Base-by-base conservation (phyloP, 2,888 invertebrate genomes). In the Apamea crenata region DNA sequence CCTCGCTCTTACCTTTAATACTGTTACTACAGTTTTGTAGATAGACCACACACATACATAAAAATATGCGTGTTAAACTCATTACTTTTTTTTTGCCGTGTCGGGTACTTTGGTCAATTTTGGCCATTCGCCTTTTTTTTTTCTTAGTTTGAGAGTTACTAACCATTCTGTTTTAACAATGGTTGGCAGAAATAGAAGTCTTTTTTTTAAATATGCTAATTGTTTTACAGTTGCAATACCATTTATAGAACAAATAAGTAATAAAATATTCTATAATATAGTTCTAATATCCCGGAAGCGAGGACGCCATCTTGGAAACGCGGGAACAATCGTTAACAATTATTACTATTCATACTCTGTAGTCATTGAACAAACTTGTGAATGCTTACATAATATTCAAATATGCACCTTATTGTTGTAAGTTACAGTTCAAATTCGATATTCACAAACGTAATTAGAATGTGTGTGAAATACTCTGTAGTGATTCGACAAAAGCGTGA, bases 261-360 rank as follows among this genome's bases (percentile, higher is more conserved):
- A 88, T 85, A 82, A 83, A 85, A 81, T 89, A 89, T 89, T 86
- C 89, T 66, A 56, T 86, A 86, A 78, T 84, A 87, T 84, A 78
- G 81, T 86, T 88, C 86, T 87, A 89, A 89, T 88, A 89, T 89
- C 89, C 89, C 89, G 89, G 89, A 89, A 89, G 89, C 82, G 74
- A n/a, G 81, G 86, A 12, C 84, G 87, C 88, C 88, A 88, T 89
- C 7, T 84, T 89, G 83, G 2, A 83, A 79, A 77, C 81, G 81
- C 84, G 87, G 89, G 88, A 87, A 88, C 89, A 89, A 89, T 88
- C 74, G 90, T 84, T 83, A 83, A 87, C 77, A 87, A 88, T 82
- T 83, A 88, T 88, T 87, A 87, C 80, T 88, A 89, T 89, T 90
- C 90, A 88, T 84, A 85, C 90, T 74, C 82, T 81, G 88, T 87